These are phyloP conservation scores for Pao palembangensis DNA, from an alignment of 2,113 vertebrate species.

Conservation along the genomic window DNA sequence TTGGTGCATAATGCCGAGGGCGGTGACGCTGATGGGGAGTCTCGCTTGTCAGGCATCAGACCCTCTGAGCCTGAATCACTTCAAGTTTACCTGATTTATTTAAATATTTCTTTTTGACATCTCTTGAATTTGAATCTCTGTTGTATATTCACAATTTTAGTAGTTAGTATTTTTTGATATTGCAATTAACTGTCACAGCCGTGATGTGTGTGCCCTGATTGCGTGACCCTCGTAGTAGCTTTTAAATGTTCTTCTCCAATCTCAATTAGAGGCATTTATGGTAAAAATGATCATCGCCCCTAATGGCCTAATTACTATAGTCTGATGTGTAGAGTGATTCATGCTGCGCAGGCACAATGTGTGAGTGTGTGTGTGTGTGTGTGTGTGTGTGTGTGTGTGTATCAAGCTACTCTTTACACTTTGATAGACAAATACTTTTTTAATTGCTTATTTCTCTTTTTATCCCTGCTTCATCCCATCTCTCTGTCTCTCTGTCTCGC, in stretches of 20 bases:
- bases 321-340: constrained; percentile 46
- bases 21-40: constrained; percentile 55
- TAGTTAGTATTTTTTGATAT: background rate
- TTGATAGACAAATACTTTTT: constrained; percentile 1
- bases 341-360: constrained; percentile 37
- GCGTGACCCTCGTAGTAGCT: constrained; percentile 9
- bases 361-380: background rate
- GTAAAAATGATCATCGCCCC: constrained; percentile 39
- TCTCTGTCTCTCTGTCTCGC: background rate
- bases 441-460: constrained; percentile 27
- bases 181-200: constrained; percentile 3
- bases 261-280: constrained; percentile 29
- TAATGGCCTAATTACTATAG: constrained; percentile 54
- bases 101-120: too few relatives aligned
- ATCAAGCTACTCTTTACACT: background rate
- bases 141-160: too few relatives aligned
- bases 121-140: too few relatives aligned
- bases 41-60: constrained; percentile 44
- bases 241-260: constrained; percentile 29
- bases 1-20: constrained; percentile 48
- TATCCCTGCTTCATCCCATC: constrained; percentile 16
- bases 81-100: constrained; percentile 5
- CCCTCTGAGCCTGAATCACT: constrained; percentile 43
- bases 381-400: constrained; percentile 6
- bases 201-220: background rate